Percentiles rank a stretch among this genome's conserved stretches.
These are phyloP conservation scores for Hemicordylus capensis DNA, from an alignment of 2,113 vertebrate genomes.

Conservation along the genomic window DNA sequence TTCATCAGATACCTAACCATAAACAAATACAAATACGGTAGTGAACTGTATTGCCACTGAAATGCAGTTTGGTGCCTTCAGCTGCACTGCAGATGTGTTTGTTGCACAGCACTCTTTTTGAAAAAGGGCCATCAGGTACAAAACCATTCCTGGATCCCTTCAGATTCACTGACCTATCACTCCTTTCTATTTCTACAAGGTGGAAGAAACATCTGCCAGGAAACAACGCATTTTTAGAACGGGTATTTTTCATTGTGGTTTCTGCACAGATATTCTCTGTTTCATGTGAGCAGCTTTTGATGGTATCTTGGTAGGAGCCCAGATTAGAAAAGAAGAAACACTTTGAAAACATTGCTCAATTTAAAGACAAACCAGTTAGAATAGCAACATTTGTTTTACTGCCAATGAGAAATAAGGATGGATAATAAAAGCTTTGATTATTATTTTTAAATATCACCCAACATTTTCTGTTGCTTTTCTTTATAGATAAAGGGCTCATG, in stretches of 20 bases:
- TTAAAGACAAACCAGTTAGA: background rate
- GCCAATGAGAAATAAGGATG: background rate
- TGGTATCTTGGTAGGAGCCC: background rate
- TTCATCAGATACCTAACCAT: too few species aligned
- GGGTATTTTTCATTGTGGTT: constrained; percentile 6
- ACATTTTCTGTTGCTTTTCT: background rate
- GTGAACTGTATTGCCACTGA: background rate
- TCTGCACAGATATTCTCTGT: background rate
- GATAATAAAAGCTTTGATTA: too few species aligned
- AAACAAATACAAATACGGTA: background rate
- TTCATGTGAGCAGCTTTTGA: background rate
- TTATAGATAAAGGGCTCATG: too few species aligned
- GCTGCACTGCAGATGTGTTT: background rate
- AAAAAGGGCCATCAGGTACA: background rate
- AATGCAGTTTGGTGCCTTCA: background rate
- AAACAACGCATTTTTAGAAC: constrained; percentile 14
- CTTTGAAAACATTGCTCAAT: background rate
- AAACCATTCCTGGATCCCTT: background rate
- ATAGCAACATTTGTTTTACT: background rate
- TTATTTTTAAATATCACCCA: background rate
- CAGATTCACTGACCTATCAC: background rate
- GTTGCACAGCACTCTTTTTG: background rate
- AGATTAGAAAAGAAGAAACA: background rate
- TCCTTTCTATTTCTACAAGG: background rate
- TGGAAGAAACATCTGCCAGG: background rate